Conservation (phyloP, 2,797 vertebrate species). For the Peromyscus aztecus region DNA sequence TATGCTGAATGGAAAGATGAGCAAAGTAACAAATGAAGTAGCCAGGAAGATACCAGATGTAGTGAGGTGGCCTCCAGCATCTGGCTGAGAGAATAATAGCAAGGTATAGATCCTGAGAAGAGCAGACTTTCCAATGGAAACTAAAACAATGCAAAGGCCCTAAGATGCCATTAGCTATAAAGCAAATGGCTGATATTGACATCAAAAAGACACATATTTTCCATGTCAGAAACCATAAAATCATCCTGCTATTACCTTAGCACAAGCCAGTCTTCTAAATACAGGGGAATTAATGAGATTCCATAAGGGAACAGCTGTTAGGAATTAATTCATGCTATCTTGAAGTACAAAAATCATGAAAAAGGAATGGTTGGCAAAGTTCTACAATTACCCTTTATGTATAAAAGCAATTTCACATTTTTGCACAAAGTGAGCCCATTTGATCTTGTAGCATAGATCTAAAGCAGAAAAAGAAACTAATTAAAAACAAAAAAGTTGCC, state of each 20-base stretch:
- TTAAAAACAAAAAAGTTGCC: conserved; percentile 62
- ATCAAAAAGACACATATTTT: neutral
- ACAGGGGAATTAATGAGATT: neutral
- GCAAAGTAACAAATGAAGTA: neutral
- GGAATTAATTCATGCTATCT: neutral
- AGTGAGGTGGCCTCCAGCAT: neutral
- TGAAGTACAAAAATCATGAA: neutral
- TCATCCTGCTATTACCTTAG: neutral
- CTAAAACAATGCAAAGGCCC: neutral
- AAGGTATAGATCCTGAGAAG: neutral
- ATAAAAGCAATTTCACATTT: conserved; percentile 54
- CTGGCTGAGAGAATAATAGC: neutral
- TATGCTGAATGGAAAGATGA: neutral
- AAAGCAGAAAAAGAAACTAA: conserved; percentile 49
- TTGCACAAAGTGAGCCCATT: conserved; percentile 7
- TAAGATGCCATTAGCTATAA: neutral
- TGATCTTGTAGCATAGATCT: conserved; percentile 17
- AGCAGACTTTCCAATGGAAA: neutral
- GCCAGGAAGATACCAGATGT: neutral
- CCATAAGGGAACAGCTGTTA: neutral
- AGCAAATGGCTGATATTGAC: neutral
- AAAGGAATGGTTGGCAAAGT: neutral
- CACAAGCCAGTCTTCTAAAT: conserved; percentile 7
- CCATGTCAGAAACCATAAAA: neutral
- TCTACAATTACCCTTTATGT: conserved; percentile 16